phyloP scores from a whole-genome alignment of 2,797 vertebrate species.

The Setipinna tenuifilis region DNA sequence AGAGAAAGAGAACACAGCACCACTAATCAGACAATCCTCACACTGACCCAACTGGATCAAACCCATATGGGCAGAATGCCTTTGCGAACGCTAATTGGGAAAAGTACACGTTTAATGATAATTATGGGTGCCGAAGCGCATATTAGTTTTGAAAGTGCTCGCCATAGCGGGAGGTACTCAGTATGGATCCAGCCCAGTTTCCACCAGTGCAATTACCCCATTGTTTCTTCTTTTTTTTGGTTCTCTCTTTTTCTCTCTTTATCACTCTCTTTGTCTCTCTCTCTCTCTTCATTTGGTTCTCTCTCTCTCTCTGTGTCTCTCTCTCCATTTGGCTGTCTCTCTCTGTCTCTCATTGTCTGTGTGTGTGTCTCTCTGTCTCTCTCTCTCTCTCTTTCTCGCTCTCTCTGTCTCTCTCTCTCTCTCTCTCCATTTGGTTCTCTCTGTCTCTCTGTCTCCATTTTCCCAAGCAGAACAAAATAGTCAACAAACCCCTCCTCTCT shows the following conservation, averaged over 20 bases:
- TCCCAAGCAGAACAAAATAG: too few species aligned
- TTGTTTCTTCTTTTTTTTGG: not conserved
- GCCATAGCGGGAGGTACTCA: not conserved
- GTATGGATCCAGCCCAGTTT: not conserved
- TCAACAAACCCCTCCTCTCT: too few species aligned
- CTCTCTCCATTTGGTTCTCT: slow-evolving; percentile 24
- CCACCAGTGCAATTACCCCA: slow-evolving; percentile 13
- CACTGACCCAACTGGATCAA: not conserved
- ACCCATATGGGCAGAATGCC: not conserved
- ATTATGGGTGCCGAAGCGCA: not conserved
- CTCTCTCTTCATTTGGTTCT: not conserved
- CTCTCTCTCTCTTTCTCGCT: not conserved
- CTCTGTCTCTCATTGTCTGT: not conserved
- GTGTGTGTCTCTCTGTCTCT: too few species aligned
- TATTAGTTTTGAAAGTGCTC: slow-evolving; percentile 14
- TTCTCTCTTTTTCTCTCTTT: slow-evolving; percentile 10
- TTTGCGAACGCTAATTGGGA: not conserved
- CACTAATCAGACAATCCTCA: not conserved
- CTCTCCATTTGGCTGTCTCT: not conserved
- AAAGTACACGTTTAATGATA: slow-evolving; percentile 1
- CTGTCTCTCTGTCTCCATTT: not conserved
- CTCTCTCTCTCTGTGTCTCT: too few species aligned
- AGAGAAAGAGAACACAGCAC: not conserved
- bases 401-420: slow-evolving; percentile 27
- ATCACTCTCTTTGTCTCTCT: slow-evolving; percentile 17